Percentiles rank a stretch among this genome's conserved stretches.
phyloP scores from a whole-genome alignment of 37 sponge, comb jelly and placozoan genomes.

The Geodia barretti region DNA sequence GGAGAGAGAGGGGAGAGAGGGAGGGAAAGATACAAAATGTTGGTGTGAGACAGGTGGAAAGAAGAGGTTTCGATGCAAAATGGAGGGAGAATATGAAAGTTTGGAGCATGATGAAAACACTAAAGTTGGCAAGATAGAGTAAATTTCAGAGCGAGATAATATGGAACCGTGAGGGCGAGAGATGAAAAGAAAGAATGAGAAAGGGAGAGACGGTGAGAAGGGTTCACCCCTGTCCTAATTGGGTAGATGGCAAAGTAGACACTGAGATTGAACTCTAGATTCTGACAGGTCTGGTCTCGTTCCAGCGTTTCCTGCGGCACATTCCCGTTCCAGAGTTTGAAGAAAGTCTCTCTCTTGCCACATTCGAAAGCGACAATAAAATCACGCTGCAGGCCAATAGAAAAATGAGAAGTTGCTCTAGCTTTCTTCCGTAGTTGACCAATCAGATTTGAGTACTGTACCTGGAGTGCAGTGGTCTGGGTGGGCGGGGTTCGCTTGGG shows the following conservation, averaged over 20 bases:
- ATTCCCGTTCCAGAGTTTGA: constrained; percentile 48
- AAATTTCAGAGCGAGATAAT: too few species aligned
- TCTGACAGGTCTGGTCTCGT: constrained; percentile 25
- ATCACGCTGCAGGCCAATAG: too few species aligned
- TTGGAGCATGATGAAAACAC: too few species aligned
- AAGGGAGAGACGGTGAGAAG: too few species aligned
- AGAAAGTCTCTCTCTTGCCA: constrained; percentile 70
- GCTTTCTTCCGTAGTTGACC: neutral
- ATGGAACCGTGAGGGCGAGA: too few species aligned
- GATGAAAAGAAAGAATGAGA: too few species aligned
- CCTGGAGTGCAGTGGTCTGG: constrained; percentile 9
- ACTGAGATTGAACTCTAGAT: constrained; percentile 62
- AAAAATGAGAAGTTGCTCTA: neutral
- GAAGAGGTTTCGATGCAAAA: too few species aligned
- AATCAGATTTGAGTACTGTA: too few species aligned
- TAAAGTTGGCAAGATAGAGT: too few species aligned
- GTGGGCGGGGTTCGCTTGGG: neutral
- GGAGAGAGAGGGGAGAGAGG: neutral
- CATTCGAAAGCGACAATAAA: constrained; percentile 59
- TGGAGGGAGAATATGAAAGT: too few species aligned
- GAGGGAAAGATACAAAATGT: too few species aligned
- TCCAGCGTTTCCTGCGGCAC: constrained; percentile 10
- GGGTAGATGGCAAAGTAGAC: constrained; percentile 77
- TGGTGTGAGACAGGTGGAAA: too few species aligned
- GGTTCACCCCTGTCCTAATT: constrained; percentile 27